Base-by-base conservation (phyloP, 2,888 invertebrate species). In the Gastracanthus pulcherrimus region DNA sequence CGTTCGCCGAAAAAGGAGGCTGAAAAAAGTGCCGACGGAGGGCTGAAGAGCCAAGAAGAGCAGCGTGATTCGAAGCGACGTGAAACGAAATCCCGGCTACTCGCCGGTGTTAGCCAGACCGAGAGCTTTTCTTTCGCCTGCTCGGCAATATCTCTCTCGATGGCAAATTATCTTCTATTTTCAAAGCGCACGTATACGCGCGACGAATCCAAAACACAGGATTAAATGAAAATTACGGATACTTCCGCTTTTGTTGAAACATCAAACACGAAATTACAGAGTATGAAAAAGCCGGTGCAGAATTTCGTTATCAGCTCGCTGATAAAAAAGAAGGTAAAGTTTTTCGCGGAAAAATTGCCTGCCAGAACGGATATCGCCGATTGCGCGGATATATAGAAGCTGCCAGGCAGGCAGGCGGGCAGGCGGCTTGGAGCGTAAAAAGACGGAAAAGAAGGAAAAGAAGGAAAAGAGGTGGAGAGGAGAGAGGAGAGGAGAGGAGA, bases 361-460 rank as follows among this genome's bases (percentile, higher is more conserved):
- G 83, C 78, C 81, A 83, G 79, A 83, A 83, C 83, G 83, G 83
- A 83, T 83, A 83, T 83, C 81, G 81, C 78, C 83, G 81, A 83
- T 83, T 81, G 83, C 83, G 70, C 45, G 58, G 82, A 82, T 81
- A 78, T 82, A 82, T 78, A 78, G 81, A 70, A 51, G 75, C 76
- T 45, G 81, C 19, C 38, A 51, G 41, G 31, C 45, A 36, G n/a
- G 16, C 36, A 6, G 16, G 38, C 31, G 48, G 41, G 26, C n/a
- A 55, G 38, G 29, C 34, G 45, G 74, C 23, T 19, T n/a, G 29
- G 29, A 41, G 41, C 19, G 4, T 26, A 41, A 31, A n/a, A n/a
- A 67, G 66, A 26, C 16, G 45, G 38, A 36, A 55, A 38, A 58
- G 60, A 81, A 58, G 36, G 23, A 29, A 41, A 74, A 41, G 7